Percentiles rank a stretch among this genome's conserved stretches.
Conservation (phyloP, 2,797 vertebrate species). For the Acipenser ruthenus region DNA sequence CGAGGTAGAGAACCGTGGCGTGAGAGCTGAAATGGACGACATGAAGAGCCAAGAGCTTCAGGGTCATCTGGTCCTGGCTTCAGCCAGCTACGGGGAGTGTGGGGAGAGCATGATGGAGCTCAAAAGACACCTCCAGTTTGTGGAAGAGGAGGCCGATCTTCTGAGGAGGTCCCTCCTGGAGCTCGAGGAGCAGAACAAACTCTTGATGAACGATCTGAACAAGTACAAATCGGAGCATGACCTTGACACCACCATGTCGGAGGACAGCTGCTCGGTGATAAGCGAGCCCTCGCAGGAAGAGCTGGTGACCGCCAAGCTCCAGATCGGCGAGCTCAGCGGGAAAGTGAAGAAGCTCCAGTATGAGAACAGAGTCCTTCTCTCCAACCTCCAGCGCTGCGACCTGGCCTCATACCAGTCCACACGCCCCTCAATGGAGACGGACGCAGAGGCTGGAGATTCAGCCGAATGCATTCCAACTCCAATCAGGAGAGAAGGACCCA, state of each 20-base stretch:
- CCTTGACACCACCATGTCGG: constrained; percentile 59
- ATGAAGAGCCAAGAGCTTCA: constrained; percentile 79
- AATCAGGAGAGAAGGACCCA: constrained; percentile 54
- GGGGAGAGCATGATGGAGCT: constrained; percentile 84
- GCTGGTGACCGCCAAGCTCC: constrained; percentile 74
- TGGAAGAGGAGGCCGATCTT: constrained; percentile 95
- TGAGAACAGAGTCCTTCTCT: constrained; percentile 89
- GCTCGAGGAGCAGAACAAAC: constrained; percentile 95
- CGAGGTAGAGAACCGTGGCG: constrained; percentile 93
- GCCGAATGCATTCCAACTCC: constrained; percentile 77
- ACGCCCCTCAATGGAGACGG: constrained; percentile 77
- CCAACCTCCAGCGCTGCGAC: constrained; percentile 91
- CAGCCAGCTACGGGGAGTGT: constrained; percentile 45
- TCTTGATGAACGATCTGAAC: constrained; percentile 86
- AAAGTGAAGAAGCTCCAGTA: constrained; percentile 97
- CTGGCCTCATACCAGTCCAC: constrained; percentile 81
- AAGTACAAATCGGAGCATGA: constrained; percentile 87
- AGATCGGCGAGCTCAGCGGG: constrained; percentile 84
- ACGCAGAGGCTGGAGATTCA: constrained; percentile 84
- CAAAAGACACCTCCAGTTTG: constrained; percentile 91
- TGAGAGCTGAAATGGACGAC: constrained; percentile 91
- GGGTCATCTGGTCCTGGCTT: constrained; percentile 52
- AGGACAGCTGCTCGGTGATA: constrained; percentile 74
- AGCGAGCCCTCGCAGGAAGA: constrained; percentile 86
- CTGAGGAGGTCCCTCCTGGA: constrained; percentile 86